Conservation (phyloP, 2,888 invertebrate genomes). For the Crocallis elinguaria region DNA sequence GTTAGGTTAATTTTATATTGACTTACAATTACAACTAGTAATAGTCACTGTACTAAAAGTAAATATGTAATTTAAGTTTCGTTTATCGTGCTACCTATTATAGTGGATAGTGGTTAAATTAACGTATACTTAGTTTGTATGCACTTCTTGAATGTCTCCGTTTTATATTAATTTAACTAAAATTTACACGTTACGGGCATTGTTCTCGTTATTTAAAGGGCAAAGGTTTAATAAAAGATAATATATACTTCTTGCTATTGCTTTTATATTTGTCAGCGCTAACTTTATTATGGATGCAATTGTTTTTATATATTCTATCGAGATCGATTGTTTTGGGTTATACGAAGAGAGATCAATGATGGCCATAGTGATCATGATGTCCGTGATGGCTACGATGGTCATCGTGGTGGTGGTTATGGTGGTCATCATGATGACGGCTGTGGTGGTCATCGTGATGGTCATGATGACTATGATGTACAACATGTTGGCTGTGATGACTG, state of each 20-base stretch:
- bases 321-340: constrained; percentile 45
- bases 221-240: constrained; percentile 11
- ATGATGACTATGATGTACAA: constrained; percentile 40
- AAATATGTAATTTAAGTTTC: no score
- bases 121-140: no score
- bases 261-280: constrained; percentile 59
- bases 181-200: no score
- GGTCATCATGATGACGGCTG: constrained; percentile 36
- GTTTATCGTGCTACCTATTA: no score
- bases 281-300: constrained; percentile 43
- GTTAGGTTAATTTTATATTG: no score
- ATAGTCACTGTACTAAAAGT: no score
- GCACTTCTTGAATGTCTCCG: no score
- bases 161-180: no score
- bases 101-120: no score
- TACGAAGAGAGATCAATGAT: constrained; percentile 47
- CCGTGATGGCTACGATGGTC: neutral
- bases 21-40: no score
- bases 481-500: constrained; percentile 25
- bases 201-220: neutral
- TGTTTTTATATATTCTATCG: constrained; percentile 44
- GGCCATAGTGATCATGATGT: constrained; percentile 17
- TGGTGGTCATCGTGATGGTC: constrained; percentile 38
- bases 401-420: constrained; percentile 38
- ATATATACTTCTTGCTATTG: constrained; percentile 11